Base-by-base conservation (phyloP, 2,888 invertebrate species). In the Lacanobia oleracea region DNA sequence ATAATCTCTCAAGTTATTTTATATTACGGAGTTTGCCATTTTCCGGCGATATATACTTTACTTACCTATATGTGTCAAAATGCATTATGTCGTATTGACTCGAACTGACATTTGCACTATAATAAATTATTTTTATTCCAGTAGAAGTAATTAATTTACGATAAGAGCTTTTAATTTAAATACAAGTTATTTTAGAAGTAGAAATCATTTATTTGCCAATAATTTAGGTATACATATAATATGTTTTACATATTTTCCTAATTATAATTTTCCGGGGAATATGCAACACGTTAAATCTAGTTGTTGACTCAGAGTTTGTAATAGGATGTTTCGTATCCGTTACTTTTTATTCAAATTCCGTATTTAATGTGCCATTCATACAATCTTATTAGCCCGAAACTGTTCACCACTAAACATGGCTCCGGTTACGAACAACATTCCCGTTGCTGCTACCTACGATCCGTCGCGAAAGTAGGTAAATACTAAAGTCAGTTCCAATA, bases 341-440 rank as follows among this genome's bases (percentile, higher is more conserved):
- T 61, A 61, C 43, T 50, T 75, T 74, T 75, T 62, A 68, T 45
- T 37, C 3, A 37, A 61, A 57, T 75, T 57, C 40, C 8, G 43
- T 45, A 56, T 37, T 75, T 45, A 75, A 75, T 62, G 56, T 57
- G 9, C 56, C 18, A 67, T 75, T 68, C 45, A 68, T 74, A 68
- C 60, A 62, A 56, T 56, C 50, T 50, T 57, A 9, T 6, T 0
- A 5, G 16, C 8, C 56, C 18, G 1, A 75, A 75, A 61, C 23
- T 61, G 50, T 50, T 61, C 0, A 33, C 10, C 12, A 1, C 12
- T 43, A 61, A 50, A 56, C 21, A 50, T 54, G 50, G 75, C 5
- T n/a, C 21, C 7, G 12, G 14, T 59, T 40, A 23, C 33, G 9
- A 27, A 37, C 43, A 21, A 37, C 61, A 61, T 75, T 67, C 33